Evolutionary conservation across 1,140 invertebrate genomes (phyloP), one percentile per base, ranked within the genome.

Genomic region (Drosophila arawakana): DNA sequence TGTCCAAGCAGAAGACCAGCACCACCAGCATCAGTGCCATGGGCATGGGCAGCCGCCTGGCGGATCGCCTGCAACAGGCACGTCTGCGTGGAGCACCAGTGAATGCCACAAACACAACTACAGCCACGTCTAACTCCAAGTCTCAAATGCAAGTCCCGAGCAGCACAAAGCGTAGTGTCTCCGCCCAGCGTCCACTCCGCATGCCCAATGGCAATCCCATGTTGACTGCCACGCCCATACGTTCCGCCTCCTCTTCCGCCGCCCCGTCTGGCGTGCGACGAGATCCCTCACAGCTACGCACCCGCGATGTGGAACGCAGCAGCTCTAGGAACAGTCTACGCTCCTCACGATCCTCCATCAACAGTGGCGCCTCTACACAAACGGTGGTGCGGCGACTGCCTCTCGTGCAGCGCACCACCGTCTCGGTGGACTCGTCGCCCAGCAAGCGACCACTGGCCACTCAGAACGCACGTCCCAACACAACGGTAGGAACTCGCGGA

Each of bases 341-440:
- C 1, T 96, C 96, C 75, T 97, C 97, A 1, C 93, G 96, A 5
- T 97, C 96, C 78, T 97, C 96, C 0, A 93, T 97, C 25, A 97
- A 97, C 79, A 97, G 96, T 88, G 94, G 96, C 1, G 95, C 95
- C 0, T 97, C 96, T 5, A 96, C 96, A 0, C 96, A 96, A 76
- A 97, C 96, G 0, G 90, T 97, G 0, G 96, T 97, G 0, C 94
- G 95, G 67, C 95, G 95, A 54, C 93, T 95, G 15, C 93, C 94
- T 9, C 58, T 80, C 0, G 82, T 83, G 21, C 82, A 88, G 50
- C 76, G 84, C 44, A 55, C 73, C 25, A 89, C 90, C 3, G 86
- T 88, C 8, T 92, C 91, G 9, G 81, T 91, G 6, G 90, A 92
- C 21, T 91, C 91, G 7, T 90, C 90, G 41, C 84, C 91, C 25